These are phyloP conservation scores for Typhlomys cinereus DNA, from an alignment of 2,113 vertebrate species.

Conservation along the genomic window DNA sequence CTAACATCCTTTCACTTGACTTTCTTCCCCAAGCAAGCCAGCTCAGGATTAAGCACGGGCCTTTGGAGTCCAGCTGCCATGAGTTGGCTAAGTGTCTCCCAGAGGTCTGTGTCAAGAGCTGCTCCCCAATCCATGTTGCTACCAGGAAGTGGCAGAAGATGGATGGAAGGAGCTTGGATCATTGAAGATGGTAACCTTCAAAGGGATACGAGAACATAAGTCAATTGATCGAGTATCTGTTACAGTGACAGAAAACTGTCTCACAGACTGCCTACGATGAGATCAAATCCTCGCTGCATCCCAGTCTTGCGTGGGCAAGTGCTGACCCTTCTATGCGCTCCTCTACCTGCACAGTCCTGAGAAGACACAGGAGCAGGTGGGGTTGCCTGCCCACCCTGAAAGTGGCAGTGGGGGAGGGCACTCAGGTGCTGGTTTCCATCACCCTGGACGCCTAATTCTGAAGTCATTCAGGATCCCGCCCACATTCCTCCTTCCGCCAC, in stretches of 20 bases:
- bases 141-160: not conserved
- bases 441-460: not conserved
- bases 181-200: not conserved
- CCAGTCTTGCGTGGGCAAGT: not conserved
- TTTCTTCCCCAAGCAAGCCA: not conserved
- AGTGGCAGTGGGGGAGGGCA: fast-evolving
- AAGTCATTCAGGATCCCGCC: fast-evolving
- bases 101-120: not conserved
- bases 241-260: not conserved
- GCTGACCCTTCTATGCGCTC: too few relatives aligned
- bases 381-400: too few relatives aligned
- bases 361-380: too few relatives aligned
- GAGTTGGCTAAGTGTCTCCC: not conserved
- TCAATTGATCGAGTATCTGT: not conserved
- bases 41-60: too few relatives aligned
- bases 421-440: fast-evolving
- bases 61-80: not conserved
- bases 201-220: not conserved
- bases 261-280: not conserved
- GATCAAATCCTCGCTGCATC: not conserved
- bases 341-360: not conserved
- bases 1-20: not conserved
- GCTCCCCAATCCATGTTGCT: not conserved
- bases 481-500: not conserved
- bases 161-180: not conserved